Base-by-base conservation (phyloP, 2,888 invertebrate species). In the Acanthosoma haemorrhoidale region DNA sequence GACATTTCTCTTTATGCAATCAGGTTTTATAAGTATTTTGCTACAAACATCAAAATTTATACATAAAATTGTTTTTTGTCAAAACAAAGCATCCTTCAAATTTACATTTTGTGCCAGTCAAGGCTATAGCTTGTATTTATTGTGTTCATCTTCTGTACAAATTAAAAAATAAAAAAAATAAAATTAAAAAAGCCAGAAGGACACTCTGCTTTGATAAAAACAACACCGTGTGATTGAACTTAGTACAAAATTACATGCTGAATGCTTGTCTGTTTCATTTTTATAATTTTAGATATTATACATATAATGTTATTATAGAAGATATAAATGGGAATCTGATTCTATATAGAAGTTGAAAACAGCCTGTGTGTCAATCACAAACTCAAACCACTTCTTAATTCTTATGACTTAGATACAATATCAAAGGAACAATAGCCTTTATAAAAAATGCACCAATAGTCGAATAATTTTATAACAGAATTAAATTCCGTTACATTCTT, bases 11-110 rank as follows among this genome's bases (percentile, higher is more conserved):
- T 64, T 71, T 71, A 73, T 71, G 70, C 70, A 73, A 71, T 71
- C 73, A 73, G 64, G 70, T 68, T 73, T 71, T 71, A 73, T 71
- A 73, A 70, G 70, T 71, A 67, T 71, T 71, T 73, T 73, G 71
- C 73, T 73, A 73, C 73, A 73, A 73, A 73, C 73, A 73, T 73
- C 73, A 73, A 73, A 59, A 67, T 41, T 64, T 64, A 67, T 63
- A 51, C 60, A 51, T 51, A 39, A 41, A 57, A 64, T 39, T 39
- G 64, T 41, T 64, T 64, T 64, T 59, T 36, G 16, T 29, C 64
- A 64, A 64, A 64, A 38, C 64, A 64, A 64, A 64, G 39, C 41
- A 39, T 38, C 64, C 64, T 39, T 9, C 32, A 18, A n/a, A 29
- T 64, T 64, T 41, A 25, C 21, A 51, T n/a, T 6, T 51, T 51